A percentile compares a stretch with the other conserved stretches of the same genome.
Evolutionary conservation across 2,888 invertebrate species (phyloP).

Genomic region (Campoplex nolae): DNA sequence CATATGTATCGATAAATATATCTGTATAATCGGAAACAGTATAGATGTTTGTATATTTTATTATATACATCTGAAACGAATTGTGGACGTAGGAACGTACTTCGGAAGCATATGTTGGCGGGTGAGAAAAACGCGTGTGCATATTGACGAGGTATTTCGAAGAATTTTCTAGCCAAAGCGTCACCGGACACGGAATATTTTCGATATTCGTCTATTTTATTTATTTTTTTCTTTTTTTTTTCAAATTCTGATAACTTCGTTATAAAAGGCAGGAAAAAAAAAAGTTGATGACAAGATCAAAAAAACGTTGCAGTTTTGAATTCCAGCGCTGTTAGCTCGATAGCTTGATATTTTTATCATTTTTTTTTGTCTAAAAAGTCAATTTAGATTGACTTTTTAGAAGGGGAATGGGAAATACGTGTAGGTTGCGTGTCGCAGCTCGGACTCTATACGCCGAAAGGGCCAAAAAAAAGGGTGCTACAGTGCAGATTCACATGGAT

Average conservation of each 20-base stretch:
- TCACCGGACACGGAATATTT: background rate
- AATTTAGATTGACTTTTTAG: too few species aligned
- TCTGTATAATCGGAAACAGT: background rate
- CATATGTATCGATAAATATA: background rate
- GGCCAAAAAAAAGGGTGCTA: background rate
- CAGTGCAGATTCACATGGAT: background rate
- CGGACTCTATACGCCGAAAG: background rate
- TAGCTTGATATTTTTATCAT: too few species aligned
- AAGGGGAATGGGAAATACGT: background rate
- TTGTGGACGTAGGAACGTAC: background rate
- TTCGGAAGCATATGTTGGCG: background rate
- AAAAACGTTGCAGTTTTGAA: background rate
- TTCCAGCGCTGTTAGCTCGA: background rate
- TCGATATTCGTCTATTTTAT: background rate
- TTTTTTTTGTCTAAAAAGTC: too few species aligned
- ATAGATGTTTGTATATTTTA: background rate
- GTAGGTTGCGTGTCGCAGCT: background rate
- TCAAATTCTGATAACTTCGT: slow-evolving; percentile 29
- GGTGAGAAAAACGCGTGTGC: background rate
- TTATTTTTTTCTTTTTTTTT: background rate
- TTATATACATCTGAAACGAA: background rate
- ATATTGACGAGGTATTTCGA: background rate
- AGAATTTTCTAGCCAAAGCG: background rate
- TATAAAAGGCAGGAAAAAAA: slow-evolving; percentile 35
- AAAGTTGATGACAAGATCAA: slow-evolving; percentile 9